These are phyloP conservation scores for Tokudaia muenninki DNA, from an alignment of 2,797 vertebrate genomes.

Conservation along the genomic window DNA sequence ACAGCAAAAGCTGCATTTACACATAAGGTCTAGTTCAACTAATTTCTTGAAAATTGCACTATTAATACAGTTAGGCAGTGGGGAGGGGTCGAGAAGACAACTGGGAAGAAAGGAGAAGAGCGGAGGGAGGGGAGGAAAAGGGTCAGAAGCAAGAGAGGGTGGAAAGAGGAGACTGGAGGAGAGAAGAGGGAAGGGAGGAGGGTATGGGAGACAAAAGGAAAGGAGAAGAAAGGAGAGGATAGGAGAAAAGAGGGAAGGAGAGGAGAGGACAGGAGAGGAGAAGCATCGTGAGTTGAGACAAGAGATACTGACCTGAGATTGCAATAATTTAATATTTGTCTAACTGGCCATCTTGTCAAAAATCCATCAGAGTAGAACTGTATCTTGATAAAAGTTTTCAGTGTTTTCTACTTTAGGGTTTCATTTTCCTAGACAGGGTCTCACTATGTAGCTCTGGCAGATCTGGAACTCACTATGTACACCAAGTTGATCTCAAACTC, in stretches of 20 bases:
- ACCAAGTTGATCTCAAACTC: neutral
- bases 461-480: neutral
- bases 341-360: neutral
- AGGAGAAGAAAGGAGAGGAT: neutral
- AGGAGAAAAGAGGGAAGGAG: neutral
- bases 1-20: neutral
- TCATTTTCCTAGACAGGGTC: neutral
- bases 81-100: too few relatives aligned
- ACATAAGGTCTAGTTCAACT: neutral
- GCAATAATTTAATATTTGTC: neutral
- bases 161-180: neutral
- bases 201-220: neutral
- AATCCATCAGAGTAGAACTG: constrained; percentile 26
- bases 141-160: neutral
- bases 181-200: too few relatives aligned
- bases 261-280: neutral
- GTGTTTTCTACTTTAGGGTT: neutral
- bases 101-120: too few relatives aligned
- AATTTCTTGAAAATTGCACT: neutral
- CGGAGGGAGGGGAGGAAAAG: neutral
- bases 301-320: neutral
- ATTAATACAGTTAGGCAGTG: neutral
- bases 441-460: neutral
- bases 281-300: neutral
- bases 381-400: constrained; percentile 25